These are phyloP conservation scores for Hydriomena furcata DNA, from an alignment of 2,888 invertebrate genomes.

Conservation along the genomic window DNA sequence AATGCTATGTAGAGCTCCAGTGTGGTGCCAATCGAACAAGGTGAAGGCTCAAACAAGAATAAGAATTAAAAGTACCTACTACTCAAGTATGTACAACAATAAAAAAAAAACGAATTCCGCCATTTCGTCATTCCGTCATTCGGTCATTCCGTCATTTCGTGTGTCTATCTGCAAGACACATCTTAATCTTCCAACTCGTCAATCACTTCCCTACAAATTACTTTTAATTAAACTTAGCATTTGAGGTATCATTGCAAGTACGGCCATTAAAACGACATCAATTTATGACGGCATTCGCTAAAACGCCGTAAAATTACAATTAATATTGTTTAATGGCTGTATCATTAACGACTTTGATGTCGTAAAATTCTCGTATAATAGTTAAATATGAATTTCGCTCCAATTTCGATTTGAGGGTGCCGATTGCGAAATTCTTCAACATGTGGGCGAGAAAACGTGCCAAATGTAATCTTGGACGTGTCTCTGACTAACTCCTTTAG, in stretches of 20 bases:
- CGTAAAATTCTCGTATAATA: conserved; percentile 43
- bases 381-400: conserved; percentile 29
- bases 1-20: too few relatives aligned
- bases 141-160: too few relatives aligned
- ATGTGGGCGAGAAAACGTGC: conserved; percentile 6
- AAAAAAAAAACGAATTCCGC: too few relatives aligned
- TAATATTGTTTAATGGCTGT: conserved; percentile 46
- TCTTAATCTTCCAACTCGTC: too few relatives aligned
- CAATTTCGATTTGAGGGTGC: conserved; percentile 22
- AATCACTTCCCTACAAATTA: conserved; percentile 9
- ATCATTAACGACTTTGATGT: conserved; percentile 42
- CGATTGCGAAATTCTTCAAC: conserved; percentile 7
- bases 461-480: too few relatives aligned
- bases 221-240: conserved; percentile 15
- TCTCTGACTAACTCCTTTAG: too few relatives aligned
- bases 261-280: conserved; percentile 35
- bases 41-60: too few relatives aligned
- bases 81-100: too few relatives aligned
- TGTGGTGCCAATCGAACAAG: too few relatives aligned
- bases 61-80: too few relatives aligned
- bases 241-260: conserved; percentile 21
- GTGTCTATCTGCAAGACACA: too few relatives aligned
- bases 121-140: too few relatives aligned
- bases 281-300: conserved; percentile 38
- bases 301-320: conserved; percentile 44